Conservation (phyloP, 2,113 vertebrate genomes). For the Cavia porcellus region DNA sequence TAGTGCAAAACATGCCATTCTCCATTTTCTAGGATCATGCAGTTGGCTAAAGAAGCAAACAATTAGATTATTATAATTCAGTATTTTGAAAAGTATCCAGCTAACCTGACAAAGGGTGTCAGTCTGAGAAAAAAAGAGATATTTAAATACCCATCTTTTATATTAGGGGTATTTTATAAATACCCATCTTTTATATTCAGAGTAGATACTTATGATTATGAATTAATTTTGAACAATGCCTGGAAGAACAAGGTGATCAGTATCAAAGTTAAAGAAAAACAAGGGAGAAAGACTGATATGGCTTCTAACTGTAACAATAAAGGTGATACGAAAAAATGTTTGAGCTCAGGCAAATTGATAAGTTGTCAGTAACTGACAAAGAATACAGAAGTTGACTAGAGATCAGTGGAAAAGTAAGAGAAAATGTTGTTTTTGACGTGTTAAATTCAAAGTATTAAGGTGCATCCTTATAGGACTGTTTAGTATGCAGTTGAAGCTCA, state of each 20-base stretch:
- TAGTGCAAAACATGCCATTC: background rate
- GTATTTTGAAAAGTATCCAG: background rate
- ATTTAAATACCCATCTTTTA: background rate
- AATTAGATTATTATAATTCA: background rate
- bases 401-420: background rate
- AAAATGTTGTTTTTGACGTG: background rate
- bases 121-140: background rate
- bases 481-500: background rate
- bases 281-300: background rate
- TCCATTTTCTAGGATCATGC: background rate
- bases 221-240: background rate
- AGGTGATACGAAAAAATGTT: background rate
- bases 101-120: background rate
- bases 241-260: background rate
- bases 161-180: too few species aligned
- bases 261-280: background rate
- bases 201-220: background rate
- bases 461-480: background rate
- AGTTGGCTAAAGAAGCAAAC: conserved; percentile 1
- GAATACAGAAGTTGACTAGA: background rate
- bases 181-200: background rate
- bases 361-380: background rate
- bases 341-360: background rate
- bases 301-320: background rate
- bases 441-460: background rate